phyloP scores from a whole-genome alignment of 1,140 invertebrate genomes.

The Drosophila sp. region DNA sequence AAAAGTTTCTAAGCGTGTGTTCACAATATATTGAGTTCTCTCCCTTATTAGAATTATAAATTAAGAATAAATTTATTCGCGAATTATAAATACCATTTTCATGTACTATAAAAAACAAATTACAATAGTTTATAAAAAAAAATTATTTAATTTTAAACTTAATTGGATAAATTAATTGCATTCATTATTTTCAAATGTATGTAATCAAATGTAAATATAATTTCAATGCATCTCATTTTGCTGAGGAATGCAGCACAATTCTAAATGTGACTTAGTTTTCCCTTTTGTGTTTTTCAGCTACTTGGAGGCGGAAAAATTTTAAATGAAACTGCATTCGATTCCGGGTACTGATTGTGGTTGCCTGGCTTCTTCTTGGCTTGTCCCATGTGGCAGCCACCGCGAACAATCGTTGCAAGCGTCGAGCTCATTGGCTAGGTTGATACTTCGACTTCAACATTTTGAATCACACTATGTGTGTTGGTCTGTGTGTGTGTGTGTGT shows the following conservation, averaged over 20 bases:
- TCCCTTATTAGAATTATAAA: too few species aligned
- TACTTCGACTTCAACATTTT: not conserved
- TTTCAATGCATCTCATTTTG: not conserved
- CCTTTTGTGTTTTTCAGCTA: not conserved
- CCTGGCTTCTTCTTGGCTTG: conserved; percentile 7
- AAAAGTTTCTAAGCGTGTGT: too few species aligned
- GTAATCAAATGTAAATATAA: not conserved
- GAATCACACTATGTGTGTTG: not conserved
- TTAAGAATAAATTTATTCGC: too few species aligned
- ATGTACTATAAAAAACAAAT: too few species aligned
- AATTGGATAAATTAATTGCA: too few species aligned
- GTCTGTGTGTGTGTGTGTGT: conserved; percentile 7
- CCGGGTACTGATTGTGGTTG: conserved; percentile 9
- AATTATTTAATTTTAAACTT: too few species aligned
- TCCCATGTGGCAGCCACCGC: not conserved
- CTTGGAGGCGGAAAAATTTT: conserved; percentile 12
- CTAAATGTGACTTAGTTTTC: not conserved
- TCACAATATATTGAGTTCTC: too few species aligned
- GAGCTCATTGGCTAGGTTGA: not conserved
- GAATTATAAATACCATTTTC: too few species aligned
- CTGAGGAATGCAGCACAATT: not conserved
- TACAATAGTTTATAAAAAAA: too few species aligned
- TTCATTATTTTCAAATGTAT: not conserved
- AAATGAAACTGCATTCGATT: conserved; percentile 3
- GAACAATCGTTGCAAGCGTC: not conserved